phyloP scores from a whole-genome alignment of 1,140 invertebrate species.

The Nebria ingens region DNA sequence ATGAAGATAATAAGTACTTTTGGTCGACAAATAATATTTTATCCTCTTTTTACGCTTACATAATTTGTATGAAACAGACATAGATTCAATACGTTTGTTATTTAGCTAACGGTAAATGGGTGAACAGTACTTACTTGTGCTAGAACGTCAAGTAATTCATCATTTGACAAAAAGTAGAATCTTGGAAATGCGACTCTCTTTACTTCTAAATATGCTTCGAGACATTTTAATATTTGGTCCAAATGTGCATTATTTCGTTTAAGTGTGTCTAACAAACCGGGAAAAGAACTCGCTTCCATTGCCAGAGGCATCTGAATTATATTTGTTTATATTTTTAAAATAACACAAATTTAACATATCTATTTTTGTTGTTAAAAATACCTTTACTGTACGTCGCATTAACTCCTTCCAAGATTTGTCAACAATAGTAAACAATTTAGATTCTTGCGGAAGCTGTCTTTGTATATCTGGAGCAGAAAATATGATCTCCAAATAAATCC shows the following conservation, averaged over 20 bases:
- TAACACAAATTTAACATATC: neutral
- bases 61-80: no score
- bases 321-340: constrained; percentile 3
- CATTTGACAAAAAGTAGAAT: constrained; percentile 90
- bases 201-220: constrained; percentile 73
- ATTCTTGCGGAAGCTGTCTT: constrained; percentile 71
- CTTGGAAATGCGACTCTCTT: constrained; percentile 84
- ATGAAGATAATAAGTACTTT: constrained; percentile 3
- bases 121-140: constrained; percentile 66
- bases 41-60: no score
- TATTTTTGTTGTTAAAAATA: constrained; percentile 22
- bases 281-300: constrained; percentile 52
- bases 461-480: constrained; percentile 85
- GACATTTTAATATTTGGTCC: constrained; percentile 71
- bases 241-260: constrained; percentile 65
- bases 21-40: neutral
- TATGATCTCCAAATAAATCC: constrained; percentile 80
- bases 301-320: constrained; percentile 61
- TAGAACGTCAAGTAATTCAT: constrained; percentile 85
- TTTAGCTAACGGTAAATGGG: no score
- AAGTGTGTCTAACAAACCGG: constrained; percentile 57
- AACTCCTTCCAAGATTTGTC: constrained; percentile 82
- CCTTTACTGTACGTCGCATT: constrained; percentile 61
- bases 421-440: constrained; percentile 70
- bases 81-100: neutral